Conservation (phyloP, 2,113 vertebrate species). For the Cebus imitator region DNA sequence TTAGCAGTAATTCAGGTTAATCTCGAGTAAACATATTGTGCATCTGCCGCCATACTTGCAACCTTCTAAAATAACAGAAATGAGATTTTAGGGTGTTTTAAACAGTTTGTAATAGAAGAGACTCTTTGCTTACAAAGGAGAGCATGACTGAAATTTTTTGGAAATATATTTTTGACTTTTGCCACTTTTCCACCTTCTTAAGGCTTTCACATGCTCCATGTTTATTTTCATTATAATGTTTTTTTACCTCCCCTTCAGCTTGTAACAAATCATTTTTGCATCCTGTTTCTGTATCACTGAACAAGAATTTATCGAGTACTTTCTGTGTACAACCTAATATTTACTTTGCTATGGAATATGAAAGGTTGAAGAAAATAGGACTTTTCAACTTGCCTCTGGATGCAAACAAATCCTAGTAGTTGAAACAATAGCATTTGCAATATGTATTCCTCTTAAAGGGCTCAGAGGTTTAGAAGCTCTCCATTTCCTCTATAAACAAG, state of each 20-base stretch:
- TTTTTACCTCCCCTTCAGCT: not conserved
- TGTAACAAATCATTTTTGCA: not conserved
- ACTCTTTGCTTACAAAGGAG: not conserved
- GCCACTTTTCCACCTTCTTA: not conserved
- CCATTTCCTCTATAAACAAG: not conserved
- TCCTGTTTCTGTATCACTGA: not conserved
- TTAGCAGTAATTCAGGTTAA: slow-evolving; percentile 63
- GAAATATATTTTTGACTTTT: not conserved
- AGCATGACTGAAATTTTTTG: not conserved
- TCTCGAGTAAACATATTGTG: slow-evolving; percentile 47
- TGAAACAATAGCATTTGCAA: not conserved
- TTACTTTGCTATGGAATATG: not conserved
- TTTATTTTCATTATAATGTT: not conserved
- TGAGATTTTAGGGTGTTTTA: not conserved
- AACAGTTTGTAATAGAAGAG: not conserved
- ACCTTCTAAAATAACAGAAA: slow-evolving; percentile 46
- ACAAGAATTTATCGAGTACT: not conserved
- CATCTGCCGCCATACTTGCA: not conserved
- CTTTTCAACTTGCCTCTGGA: not conserved
- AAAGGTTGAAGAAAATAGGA: not conserved
- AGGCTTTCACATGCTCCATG: not conserved
- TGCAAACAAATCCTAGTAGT: not conserved
- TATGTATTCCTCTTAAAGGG: not conserved
- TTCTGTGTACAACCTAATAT: not conserved
- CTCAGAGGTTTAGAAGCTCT: not conserved